A percentile compares a stretch with the other conserved stretches of the same genome.
Conservation (phyloP, 2,888 invertebrate species). For the Zygothrica quintamaculata region DNA sequence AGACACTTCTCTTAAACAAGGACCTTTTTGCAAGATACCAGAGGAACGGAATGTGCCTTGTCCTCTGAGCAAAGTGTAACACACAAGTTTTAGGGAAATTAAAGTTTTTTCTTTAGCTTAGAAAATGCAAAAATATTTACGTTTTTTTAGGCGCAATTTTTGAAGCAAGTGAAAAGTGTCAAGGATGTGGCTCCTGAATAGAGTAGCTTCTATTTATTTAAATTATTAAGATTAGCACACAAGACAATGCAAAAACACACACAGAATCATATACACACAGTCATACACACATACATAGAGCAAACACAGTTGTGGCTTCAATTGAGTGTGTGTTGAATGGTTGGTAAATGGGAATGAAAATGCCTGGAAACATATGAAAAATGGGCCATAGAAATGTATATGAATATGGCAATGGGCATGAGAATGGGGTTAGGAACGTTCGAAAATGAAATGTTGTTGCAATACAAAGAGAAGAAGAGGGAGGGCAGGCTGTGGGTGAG, state of each 20-base stretch:
- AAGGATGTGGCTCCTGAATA: background rate
- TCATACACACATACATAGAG: conserved; percentile 1
- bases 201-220: conserved; percentile 44
- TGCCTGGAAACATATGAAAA: conserved; percentile 7
- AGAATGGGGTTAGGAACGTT: background rate
- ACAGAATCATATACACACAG: conserved; percentile 11
- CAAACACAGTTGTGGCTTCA: conserved; percentile 30
- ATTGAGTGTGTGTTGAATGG: conserved; percentile 4
- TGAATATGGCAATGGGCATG: background rate
- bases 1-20: too few species aligned
- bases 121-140: too few species aligned
- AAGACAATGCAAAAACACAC: conserved; percentile 3
- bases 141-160: too few species aligned
- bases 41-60: too few species aligned
- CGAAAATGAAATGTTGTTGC: background rate
- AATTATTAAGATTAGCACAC: conserved; percentile 43
- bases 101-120: too few species aligned
- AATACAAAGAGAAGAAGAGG: background rate
- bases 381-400: conserved; percentile 5
- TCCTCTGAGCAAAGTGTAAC: too few species aligned
- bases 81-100: too few species aligned
- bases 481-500: background rate
- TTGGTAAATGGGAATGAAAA: conserved; percentile 1
- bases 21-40: too few species aligned
- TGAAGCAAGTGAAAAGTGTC: background rate